Percentiles rank a stretch among this genome's conserved stretches.
phyloP scores from a whole-genome alignment of 2,113 vertebrate species.

The Ahaetulla prasina region DNA sequence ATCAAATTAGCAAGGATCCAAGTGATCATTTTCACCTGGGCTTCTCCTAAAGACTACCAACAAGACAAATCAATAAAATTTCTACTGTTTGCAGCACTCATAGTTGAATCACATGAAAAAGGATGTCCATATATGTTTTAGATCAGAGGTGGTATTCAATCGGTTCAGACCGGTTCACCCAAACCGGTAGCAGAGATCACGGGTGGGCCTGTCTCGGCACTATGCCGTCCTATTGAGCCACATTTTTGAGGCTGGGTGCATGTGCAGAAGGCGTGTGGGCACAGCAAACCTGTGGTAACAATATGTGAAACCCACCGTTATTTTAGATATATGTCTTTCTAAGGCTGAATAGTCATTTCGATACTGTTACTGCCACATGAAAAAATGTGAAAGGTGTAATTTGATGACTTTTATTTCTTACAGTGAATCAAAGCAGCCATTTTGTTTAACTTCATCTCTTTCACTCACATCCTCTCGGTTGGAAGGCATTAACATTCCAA shows the following conservation, averaged over 20 bases:
- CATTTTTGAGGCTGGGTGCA: too few species aligned
- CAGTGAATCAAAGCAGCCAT: not conserved
- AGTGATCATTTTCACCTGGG: slow-evolving; percentile 60
- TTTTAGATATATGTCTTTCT: too few species aligned
- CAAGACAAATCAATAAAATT: slow-evolving; percentile 57
- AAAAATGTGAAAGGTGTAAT: not conserved
- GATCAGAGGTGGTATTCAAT: too few species aligned
- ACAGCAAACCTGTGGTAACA: too few species aligned
- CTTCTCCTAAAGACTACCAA: slow-evolving; percentile 56
- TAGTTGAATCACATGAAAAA: slow-evolving; percentile 51
- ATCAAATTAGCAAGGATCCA: slow-evolving; percentile 60
- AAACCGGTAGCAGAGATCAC: too few species aligned
- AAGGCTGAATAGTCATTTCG: too few species aligned
- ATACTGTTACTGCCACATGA: not conserved
- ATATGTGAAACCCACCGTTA: too few species aligned
- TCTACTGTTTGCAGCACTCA: slow-evolving; percentile 51
- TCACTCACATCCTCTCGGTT: not conserved
- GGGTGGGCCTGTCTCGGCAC: too few species aligned
- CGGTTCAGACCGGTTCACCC: too few species aligned
- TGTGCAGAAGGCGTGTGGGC: too few species aligned
- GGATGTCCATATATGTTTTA: not conserved
- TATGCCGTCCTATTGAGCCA: too few species aligned
- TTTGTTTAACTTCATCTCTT: not conserved
- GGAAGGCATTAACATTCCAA: not conserved
- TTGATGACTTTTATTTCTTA: not conserved